phyloP scores from a whole-genome alignment of 2,888 invertebrate species.

The Himalopsyche japonica region DNA sequence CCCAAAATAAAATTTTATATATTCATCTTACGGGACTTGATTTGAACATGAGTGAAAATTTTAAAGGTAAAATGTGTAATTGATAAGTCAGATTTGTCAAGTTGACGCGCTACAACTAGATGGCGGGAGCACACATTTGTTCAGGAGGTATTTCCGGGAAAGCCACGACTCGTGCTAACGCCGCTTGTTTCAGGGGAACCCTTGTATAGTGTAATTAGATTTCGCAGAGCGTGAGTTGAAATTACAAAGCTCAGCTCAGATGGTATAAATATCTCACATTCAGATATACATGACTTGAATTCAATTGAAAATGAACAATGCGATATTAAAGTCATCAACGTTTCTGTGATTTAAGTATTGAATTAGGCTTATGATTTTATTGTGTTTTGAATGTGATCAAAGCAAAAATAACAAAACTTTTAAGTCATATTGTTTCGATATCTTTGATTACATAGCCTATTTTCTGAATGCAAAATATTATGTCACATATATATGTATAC shows the following conservation, averaged over 20 bases:
- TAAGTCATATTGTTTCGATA: no score
- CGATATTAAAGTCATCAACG: not conserved
- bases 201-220: slow-evolving; percentile 32
- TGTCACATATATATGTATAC: no score
- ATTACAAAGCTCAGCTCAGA: slow-evolving; percentile 23
- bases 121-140: slow-evolving; percentile 7
- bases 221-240: slow-evolving; percentile 27
- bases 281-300: slow-evolving; percentile 22
- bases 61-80: not conserved
- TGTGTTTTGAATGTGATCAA: not conserved
- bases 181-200: slow-evolving; percentile 16
- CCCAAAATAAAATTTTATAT: no score
- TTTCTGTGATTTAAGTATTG: not conserved
- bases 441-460: no score
- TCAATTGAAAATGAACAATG: slow-evolving; percentile 17
- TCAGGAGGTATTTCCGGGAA: slow-evolving; percentile 10
- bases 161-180: slow-evolving; percentile 23
- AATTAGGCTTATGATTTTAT: not conserved
- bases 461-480: no score
- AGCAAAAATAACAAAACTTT: no score
- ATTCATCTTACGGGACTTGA: no score
- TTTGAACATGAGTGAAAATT: not conserved
- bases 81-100: not conserved
- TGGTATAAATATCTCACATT: slow-evolving; percentile 17
- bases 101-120: not conserved